phyloP scores from a whole-genome alignment of 2,113 vertebrate species.

The Pygoscelis antarcticus region DNA sequence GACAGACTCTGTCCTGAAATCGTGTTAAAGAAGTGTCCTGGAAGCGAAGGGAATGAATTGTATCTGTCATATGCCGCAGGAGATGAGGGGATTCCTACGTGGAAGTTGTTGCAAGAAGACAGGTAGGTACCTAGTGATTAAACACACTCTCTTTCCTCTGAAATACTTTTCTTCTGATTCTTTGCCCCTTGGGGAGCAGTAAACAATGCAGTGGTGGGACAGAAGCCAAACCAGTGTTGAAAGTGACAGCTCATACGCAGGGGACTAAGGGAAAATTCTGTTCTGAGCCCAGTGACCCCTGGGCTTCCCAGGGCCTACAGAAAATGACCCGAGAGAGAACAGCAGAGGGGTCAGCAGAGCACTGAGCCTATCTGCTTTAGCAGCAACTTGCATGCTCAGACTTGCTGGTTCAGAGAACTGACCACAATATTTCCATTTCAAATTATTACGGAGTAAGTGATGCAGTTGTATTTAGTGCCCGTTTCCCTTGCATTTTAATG shows the following conservation, averaged over 20 bases:
- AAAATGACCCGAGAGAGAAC: not conserved
- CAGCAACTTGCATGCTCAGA: not conserved
- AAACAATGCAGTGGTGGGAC: not conserved
- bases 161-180: not conserved
- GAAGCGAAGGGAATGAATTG: not conserved
- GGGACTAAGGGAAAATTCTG: not conserved
- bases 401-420: not conserved
- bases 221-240: not conserved
- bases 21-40: not conserved
- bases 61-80: not conserved
- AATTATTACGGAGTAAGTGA: not conserved
- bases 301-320: not conserved
- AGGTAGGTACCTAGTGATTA: not conserved
- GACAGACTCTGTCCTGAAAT: not conserved
- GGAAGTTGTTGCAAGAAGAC: not conserved
- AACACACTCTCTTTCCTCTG: not conserved
- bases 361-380: not conserved
- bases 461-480: not conserved
- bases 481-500: not conserved
- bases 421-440: not conserved
- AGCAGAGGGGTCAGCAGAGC: not conserved
- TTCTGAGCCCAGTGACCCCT: not conserved
- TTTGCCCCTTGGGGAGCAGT: not conserved
- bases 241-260: not conserved
- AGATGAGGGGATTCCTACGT: not conserved